A percentile compares a stretch with the other conserved stretches of the same genome.
Conservation (phyloP, 1,140 invertebrate species). For the Drosophila watanabei region DNA sequence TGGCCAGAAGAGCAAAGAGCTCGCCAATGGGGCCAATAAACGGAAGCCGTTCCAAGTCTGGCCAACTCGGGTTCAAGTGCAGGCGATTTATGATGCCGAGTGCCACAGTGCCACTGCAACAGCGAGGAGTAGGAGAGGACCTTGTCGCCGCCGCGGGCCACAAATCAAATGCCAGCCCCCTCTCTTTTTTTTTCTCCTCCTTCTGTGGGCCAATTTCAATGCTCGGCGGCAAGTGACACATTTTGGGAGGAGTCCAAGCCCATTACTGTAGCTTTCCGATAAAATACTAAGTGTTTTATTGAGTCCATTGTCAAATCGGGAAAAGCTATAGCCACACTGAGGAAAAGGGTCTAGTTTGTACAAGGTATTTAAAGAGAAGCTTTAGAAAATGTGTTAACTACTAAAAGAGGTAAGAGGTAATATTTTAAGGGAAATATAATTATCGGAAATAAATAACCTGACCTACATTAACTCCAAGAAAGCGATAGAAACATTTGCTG, state of each 20-base stretch:
- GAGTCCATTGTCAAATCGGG: constrained; percentile 3
- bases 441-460: background rate
- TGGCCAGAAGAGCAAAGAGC: constrained; percentile 20
- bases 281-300: constrained; percentile 21
- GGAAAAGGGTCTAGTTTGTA: background rate
- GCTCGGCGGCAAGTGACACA: constrained; percentile 1
- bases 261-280: background rate
- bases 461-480: background rate
- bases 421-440: background rate
- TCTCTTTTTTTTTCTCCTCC: background rate
- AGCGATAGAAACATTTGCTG: background rate
- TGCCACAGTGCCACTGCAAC: constrained; percentile 1
- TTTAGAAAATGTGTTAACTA: background rate
- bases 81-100: constrained; percentile 44
- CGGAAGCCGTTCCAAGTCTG: constrained; percentile 37
- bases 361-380: background rate
- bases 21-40: constrained; percentile 60
- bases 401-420: background rate
- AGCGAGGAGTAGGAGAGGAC: constrained; percentile 7
- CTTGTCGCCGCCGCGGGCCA: constrained; percentile 44
- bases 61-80: constrained; percentile 50
- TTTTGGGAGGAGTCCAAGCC: background rate
- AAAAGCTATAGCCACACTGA: background rate
- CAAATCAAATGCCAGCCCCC: constrained; percentile 40
- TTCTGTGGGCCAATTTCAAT: background rate